A percentile compares a stretch with the other conserved stretches of the same genome.
phyloP scores from a whole-genome alignment of 1,140 invertebrate genomes.

The Apocrypta bakeri region DNA sequence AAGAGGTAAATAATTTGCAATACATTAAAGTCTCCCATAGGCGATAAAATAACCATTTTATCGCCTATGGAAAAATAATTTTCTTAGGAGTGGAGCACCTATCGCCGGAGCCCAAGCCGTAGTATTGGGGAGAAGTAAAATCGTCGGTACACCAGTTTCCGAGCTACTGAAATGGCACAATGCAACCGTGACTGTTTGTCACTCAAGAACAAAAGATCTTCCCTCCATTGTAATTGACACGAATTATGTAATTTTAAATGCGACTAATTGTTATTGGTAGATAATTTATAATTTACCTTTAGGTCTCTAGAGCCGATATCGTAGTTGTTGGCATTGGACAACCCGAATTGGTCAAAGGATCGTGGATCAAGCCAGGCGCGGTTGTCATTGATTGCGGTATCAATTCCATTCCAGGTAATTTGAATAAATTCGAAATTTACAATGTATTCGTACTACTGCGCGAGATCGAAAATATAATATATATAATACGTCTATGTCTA shows the following conservation, averaged over 20 bases:
- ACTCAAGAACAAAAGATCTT: conserved; percentile 93
- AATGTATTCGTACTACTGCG: background rate
- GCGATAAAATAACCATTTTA: too few species aligned
- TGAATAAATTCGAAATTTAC: conserved; percentile 31
- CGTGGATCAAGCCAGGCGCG: conserved; percentile 98
- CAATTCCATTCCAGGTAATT: conserved; percentile 90
- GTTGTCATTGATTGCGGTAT: conserved; percentile 99
- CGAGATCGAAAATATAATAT: conserved; percentile 2
- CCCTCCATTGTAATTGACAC: conserved; percentile 80
- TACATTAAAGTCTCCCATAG: too few species aligned
- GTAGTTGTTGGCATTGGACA: conserved; percentile 96
- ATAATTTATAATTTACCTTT: background rate
- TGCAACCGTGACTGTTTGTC: conserved; percentile 97
- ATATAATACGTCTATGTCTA: too few species aligned
- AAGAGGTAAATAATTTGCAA: conserved; percentile 75
- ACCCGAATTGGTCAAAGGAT: conserved; percentile 92
- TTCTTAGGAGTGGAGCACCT: conserved; percentile 79
- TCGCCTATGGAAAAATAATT: too few species aligned
- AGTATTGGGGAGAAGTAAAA: conserved; percentile 97
- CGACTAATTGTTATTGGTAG: too few species aligned
- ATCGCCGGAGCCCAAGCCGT: conserved; percentile 92
- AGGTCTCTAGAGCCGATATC: conserved; percentile 88
- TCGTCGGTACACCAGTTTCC: conserved; percentile 96
- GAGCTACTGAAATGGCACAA: conserved; percentile 97
- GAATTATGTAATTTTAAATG: background rate